Base-by-base conservation (phyloP, 2,113 vertebrate species). In the Parotia lawesii region DNA sequence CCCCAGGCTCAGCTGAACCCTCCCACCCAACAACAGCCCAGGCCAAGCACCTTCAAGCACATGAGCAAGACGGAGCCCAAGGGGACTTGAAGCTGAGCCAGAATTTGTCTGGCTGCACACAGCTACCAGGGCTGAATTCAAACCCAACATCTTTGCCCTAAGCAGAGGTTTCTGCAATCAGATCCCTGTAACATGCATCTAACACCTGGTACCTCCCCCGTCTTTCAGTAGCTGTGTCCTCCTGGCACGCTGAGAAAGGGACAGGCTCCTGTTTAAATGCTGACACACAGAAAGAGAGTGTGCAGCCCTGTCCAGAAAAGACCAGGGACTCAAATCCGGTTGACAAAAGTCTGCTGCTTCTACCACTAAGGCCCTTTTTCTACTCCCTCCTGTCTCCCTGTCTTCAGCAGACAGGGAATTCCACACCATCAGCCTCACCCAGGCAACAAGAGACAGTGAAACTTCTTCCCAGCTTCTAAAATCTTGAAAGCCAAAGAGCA, bases 201-300 rank as follows among this genome's bases (percentile, higher is more conserved):
- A 40, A 65, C 14, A 28, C 56, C 38, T 21, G 33, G 44, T 47
- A 33, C 24, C 61, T 84, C 58, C 18, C 9, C 18, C 9, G 15
- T 5, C 40, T 50, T 70, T 28, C 74, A 65, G 60, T 0, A 85
- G 15, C 45, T 51, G 8, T 1, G 24, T 33, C 54, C 67, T 77
- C 62, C 69, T 29, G 37, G 50, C 13, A 64, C 0, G 0, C 42
- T 31, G 64, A 29, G n/a, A 27, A 71, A 74, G 12, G 15, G 19
- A 28, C 16, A 24, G 12, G 24, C 29, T 79, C 37, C 45, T 29
- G 5, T 25, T 71, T 27, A n/a, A n/a, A 38, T 29, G 15, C 40
- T 48, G 58, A 48, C n/a, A 62, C 31, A 9, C 5, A 48, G 16
- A 25, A 56, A 69, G 31, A 40, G 14, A 12, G 44, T 33, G 33